Conservation (phyloP, 2,113 vertebrate genomes). For the mouse (Mus musculus) region DNA sequence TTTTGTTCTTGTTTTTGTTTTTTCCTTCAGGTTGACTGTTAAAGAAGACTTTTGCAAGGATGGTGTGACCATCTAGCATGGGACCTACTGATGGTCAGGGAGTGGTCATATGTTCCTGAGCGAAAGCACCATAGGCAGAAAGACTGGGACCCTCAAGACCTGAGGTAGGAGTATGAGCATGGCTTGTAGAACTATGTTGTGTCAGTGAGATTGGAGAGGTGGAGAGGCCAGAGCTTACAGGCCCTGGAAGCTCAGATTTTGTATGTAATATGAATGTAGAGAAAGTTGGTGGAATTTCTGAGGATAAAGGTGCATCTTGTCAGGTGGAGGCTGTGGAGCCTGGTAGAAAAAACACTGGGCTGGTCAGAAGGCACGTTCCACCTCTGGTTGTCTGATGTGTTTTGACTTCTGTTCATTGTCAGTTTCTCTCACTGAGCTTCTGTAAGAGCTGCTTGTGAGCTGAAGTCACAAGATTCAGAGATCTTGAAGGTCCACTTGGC, state of each 20-base stretch:
- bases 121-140: neutral
- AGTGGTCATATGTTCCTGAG: neutral
- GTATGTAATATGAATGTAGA: neutral
- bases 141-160: neutral
- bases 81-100: neutral
- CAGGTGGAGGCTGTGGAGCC: neutral
- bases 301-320: neutral
- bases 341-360: neutral
- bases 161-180: neutral
- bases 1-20: too few species aligned
- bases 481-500: neutral
- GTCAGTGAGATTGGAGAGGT: neutral
- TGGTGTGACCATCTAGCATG: neutral
- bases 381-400: neutral
- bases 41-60: neutral
- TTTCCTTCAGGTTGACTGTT: neutral
- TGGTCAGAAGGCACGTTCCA: neutral
- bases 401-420: neutral
- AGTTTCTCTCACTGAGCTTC: neutral
- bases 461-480: neutral
- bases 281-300: neutral
- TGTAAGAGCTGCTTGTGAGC: neutral
- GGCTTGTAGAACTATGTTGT: neutral
- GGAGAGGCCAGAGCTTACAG: rapidly evolving
- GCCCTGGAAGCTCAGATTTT: neutral